phyloP scores from a whole-genome alignment of 2,113 vertebrate genomes.

The Dolichotis patagonum region DNA sequence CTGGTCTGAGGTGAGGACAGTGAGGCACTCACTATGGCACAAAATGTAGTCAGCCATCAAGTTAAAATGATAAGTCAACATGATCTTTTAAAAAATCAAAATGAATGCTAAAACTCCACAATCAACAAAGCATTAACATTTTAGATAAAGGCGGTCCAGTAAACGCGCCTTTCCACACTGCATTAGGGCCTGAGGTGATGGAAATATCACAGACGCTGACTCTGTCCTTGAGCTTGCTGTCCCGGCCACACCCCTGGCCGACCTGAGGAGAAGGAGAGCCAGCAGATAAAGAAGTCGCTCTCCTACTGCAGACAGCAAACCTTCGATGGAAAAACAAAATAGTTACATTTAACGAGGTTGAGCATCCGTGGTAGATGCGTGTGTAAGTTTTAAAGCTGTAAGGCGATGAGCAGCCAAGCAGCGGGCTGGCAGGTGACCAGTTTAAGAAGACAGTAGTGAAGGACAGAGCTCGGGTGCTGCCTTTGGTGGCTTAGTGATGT shows the following conservation, averaged over 20 bases:
- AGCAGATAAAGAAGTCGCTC: not conserved
- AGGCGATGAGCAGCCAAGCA: not conserved
- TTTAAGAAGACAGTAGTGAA: not conserved
- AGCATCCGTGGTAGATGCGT: not conserved
- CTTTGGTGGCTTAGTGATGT: not conserved
- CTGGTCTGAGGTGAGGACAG: no score
- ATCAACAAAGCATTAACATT: not conserved
- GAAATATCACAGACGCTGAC: not conserved
- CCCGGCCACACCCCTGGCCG: not conserved
- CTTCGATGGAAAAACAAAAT: not conserved
- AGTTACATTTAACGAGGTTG: not conserved
- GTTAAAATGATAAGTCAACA: not conserved
- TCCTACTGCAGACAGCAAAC: not conserved
- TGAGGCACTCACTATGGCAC: not conserved
- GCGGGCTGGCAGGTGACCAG: not conserved
- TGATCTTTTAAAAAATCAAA: not conserved
- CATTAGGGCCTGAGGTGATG: not conserved
- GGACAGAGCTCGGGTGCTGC: fast-evolving
- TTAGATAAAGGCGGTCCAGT: not conserved
- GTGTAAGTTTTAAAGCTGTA: not conserved
- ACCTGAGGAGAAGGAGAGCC: not conserved
- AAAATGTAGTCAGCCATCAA: not conserved
- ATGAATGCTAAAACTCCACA: not conserved
- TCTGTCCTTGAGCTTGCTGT: not conserved
- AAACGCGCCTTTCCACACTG: not conserved